Conservation (phyloP, 2,113 vertebrate genomes). For the Chaetura pelagica region DNA sequence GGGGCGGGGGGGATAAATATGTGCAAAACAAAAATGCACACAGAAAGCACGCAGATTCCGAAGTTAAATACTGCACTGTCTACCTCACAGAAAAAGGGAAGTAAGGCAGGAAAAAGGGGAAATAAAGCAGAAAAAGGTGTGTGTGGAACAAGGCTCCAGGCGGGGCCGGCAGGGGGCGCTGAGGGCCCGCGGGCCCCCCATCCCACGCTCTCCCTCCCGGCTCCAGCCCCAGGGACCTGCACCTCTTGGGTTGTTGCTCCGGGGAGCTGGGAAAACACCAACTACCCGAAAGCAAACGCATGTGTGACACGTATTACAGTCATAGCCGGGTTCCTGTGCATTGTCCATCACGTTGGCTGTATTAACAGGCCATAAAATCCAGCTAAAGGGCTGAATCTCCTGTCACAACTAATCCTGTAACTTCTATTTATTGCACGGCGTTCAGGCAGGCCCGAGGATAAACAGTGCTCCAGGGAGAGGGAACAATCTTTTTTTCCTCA, state of each 20-base stretch:
- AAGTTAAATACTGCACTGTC: not conserved
- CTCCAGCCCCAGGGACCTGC: too few species aligned
- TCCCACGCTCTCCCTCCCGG: too few species aligned
- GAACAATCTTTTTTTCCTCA: not conserved
- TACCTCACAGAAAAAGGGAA: not conserved
- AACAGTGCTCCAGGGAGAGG: rapidly evolving
- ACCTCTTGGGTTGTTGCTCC: too few species aligned
- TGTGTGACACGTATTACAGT: not conserved
- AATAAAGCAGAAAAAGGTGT: not conserved
- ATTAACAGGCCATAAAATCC: not conserved
- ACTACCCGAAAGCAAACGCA: not conserved
- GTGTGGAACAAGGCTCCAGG: not conserved
- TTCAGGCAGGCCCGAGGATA: not conserved
- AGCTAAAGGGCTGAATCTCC: not conserved
- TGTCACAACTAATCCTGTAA: not conserved
- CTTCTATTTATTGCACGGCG: not conserved
- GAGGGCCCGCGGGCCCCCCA: too few species aligned
- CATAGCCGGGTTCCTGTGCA: not conserved
- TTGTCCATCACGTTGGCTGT: not conserved
- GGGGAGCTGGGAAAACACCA: not conserved
- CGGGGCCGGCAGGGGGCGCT: not conserved
- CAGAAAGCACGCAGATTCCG: too few species aligned
- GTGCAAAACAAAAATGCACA: not conserved
- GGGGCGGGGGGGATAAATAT: too few species aligned
- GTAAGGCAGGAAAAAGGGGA: not conserved